These are phyloP conservation scores for Triplophysa siluroides DNA, from an alignment of 2,113 vertebrate genomes.

Conservation along the genomic window DNA sequence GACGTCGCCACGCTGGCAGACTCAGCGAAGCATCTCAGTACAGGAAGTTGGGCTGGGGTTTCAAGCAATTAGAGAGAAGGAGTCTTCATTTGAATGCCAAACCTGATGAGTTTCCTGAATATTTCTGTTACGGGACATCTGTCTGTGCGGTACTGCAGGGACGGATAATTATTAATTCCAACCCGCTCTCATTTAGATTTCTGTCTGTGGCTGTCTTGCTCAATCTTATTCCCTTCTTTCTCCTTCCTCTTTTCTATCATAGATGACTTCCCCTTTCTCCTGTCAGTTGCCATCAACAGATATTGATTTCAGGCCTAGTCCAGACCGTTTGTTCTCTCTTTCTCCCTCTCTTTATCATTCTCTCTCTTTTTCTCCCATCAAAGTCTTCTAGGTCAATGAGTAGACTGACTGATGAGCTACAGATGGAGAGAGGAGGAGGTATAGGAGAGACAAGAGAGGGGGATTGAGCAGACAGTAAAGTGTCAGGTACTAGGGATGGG, in stretches of 20 bases:
- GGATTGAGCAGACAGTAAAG: conserved; percentile 29
- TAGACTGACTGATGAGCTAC: conserved; percentile 63
- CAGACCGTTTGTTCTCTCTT: conserved; percentile 22
- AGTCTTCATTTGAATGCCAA: conserved; percentile 28
- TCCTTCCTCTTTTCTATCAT: not conserved
- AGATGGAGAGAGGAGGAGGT: conserved; percentile 19
- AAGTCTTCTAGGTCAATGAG: conserved; percentile 57
- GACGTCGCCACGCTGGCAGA: not conserved
- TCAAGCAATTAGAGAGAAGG: conserved; percentile 29
- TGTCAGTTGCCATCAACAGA: conserved; percentile 14
- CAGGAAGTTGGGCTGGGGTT: conserved; percentile 18
- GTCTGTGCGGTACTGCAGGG: not conserved
- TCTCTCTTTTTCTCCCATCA: conserved; percentile 59
- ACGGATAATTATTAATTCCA: conserved; percentile 40
- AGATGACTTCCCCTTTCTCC: not conserved
- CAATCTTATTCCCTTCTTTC: not conserved
- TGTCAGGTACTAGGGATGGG: conserved; percentile 34
- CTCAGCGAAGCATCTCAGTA: conserved; percentile 16
- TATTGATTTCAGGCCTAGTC: conserved; percentile 37
- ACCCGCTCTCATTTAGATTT: conserved; percentile 37
- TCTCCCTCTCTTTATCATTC: conserved; percentile 42
- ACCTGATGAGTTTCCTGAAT: conserved; percentile 35
- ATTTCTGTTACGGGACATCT: conserved; percentile 27
- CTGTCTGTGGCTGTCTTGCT: conserved; percentile 3
- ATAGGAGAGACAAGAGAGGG: conserved; percentile 1